Evolutionary conservation across 2,113 vertebrate genomes (phyloP).

Genomic region (Syngnathoides biaculeatus): DNA sequence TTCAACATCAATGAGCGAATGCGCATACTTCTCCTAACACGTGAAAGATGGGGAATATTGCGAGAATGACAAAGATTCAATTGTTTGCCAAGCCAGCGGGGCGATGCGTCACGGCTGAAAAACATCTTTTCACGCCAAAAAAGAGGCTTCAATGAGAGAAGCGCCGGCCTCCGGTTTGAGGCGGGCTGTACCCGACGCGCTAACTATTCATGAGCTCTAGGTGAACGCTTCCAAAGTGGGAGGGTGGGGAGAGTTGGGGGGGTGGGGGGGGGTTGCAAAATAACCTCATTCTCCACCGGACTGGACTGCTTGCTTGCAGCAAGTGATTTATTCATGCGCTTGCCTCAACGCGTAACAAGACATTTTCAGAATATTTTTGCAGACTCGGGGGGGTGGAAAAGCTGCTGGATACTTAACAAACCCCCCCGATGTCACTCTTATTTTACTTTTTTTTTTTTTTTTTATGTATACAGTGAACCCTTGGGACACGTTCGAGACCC

Average conservation of each 20-base stretch:
- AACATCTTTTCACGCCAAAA: slow-evolving; percentile 1
- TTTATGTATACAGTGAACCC: not conserved
- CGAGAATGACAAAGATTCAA: not conserved
- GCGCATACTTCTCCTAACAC: not conserved
- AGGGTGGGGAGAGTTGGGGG: too few relatives aligned
- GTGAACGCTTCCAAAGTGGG: slow-evolving; percentile 1
- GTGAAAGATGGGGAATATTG: not conserved
- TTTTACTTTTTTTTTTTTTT: not conserved
- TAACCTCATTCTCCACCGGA: slow-evolving; percentile 8
- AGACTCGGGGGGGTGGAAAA: not conserved
- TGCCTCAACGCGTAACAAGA: slow-evolving; percentile 5
- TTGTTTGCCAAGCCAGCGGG: not conserved
- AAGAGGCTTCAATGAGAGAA: not conserved
- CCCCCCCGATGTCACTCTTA: not conserved
- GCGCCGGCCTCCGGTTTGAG: not conserved
- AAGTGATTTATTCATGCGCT: slow-evolving; percentile 19
- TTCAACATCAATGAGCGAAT: not conserved
- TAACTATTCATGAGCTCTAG: slow-evolving; percentile 6
- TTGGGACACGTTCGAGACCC: too few relatives aligned
- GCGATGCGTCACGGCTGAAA: not conserved
- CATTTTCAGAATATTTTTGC: slow-evolving; percentile 7
- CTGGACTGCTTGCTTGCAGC: slow-evolving; percentile 13
- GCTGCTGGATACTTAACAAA: not conserved
- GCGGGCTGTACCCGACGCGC: not conserved
- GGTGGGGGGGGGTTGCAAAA: not conserved